Percentiles rank a stretch among this genome's conserved stretches.
Evolutionary conservation across 2,888 invertebrate genomes (phyloP).

Genomic region (Carpatolechia fugitivella): DNA sequence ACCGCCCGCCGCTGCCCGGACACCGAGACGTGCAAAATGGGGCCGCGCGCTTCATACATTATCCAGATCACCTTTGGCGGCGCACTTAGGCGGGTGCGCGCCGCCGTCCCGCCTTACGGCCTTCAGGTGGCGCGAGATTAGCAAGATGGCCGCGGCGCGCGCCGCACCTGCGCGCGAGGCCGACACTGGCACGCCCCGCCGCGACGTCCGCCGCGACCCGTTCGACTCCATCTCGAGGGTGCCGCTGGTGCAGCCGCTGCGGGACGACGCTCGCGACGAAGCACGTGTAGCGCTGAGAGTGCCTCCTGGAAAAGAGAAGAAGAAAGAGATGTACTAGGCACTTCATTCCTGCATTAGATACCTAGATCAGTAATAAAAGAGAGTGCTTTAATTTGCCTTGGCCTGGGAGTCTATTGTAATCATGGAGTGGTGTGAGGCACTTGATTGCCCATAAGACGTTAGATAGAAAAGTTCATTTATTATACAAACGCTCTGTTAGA

Average conservation of each 20-base stretch:
- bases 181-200: conserved; percentile 85
- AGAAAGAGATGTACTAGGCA: background rate
- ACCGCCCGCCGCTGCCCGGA: conserved; percentile 37
- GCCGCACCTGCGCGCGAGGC: conserved; percentile 96
- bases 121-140: conserved; percentile 92
- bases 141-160: conserved; percentile 95
- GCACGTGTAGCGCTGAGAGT: conserved; percentile 77
- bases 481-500: no score
- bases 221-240: conserved; percentile 60
- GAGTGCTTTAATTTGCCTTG: no score
- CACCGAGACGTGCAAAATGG: conserved; percentile 69
- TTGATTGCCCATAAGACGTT: no score
- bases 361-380: no score
- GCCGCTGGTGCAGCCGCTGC: conserved; percentile 73
- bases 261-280: conserved; percentile 67
- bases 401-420: no score
- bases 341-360: no score
- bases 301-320: conserved; percentile 65
- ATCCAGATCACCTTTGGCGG: conserved; percentile 80
- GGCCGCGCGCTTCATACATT: conserved; percentile 76
- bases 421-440: no score
- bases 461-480: no score
- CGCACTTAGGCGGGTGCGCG: conserved; percentile 77
- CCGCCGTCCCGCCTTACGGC: conserved; percentile 78
- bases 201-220: conserved; percentile 74